Base-by-base conservation (phyloP, 1,140 invertebrate species). In the Achroia grisella region DNA sequence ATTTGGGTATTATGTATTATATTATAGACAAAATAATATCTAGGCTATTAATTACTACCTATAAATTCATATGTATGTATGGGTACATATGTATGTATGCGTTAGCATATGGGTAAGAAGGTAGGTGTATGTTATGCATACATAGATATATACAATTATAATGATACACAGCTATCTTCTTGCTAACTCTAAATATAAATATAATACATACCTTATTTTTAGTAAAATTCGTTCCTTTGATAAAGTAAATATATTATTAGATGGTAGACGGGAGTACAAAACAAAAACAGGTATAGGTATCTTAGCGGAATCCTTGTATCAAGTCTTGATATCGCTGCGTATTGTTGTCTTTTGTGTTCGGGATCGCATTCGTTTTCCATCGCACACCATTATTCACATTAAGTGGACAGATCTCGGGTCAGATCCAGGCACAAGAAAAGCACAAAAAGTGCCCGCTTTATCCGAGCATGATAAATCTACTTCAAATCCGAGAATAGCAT, bases 381-480 rank as follows among this genome's bases (percentile, higher is more conserved):
- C 76, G 78, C 77, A 78, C 80, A 85, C 80, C 80, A 85, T 85
- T 85, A 85, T 85, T 85, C 80, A 85, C 80, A 85, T 85, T 85
- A 85, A 85, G 80, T 85, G 80, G 80, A 85, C 78, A 85, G 80
- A 85, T 85, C 80, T 79, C 76, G 80, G 80, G 80, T 85, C 80
- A 84, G 78, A 80, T 80, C 76, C 80, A 85, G 78, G 78, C 80
- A 78, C 62, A 80, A 81, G 80, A 82, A 82, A 82, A 82, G 78
- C 76, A 81, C 80, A 85, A 82, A 85, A 85, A 85, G 78, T 82
- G 75, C 77, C 76, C 78, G 79, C 75, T 85, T 85, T 85, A 85
- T 85, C 78, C 80, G 77, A 80, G 76, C 80, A 85, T 85, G 78
- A 84, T 84, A 84, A 84, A 84, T 84, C 78, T 84, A 84, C 80